Evolutionary conservation across 2,113 vertebrate species (phyloP), one percentile per base, ranked within the genome.

Genomic region (Apodemus sylvaticus): DNA sequence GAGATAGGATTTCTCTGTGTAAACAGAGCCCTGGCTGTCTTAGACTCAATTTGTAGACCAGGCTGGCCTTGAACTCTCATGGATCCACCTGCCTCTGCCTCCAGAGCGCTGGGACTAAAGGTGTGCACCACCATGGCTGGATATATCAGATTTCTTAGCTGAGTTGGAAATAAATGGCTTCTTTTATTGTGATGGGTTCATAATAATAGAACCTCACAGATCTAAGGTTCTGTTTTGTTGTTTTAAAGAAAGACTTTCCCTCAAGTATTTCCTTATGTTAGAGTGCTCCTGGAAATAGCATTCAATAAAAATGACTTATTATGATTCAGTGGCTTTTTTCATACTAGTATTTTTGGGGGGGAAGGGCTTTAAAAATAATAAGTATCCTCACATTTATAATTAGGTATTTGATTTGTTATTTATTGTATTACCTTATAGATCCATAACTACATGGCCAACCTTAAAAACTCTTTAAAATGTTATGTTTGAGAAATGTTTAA

Each of bases 211-310:
- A 76, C 89, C 92, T 95, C 77, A 95, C 70, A 62, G 36, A 97
- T 90, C 71, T 91, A 93, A 95, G 74, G 39, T 76, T 95, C 90
- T 95, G 45, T 94, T 97, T 93, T 76, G 92, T 92, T 97, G 90
- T 94, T 87, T 96, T 96, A 86, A 94, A 94, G 89, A 87, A 94
- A 96, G 26, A 51, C 62, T 86, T 98, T 96, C 92, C 96, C 94
- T 95, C 90, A 77, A 92, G 94, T 90, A 96, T 97, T 98, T 97
- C 95, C 96, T 96, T 62, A 79, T 94, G 90, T 96, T 95, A 79
- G 78, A 81, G 58, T 77, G 88, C 94, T 97, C 90, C 86, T 97
- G 92, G 95, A 96, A 97, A 93, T 93, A 91, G 78, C 90, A 87
- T 95, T 96, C 92, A 96, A 95, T 73, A 94, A 93, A 96, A 96